A percentile compares a stretch with the other conserved stretches of the same genome.
These are phyloP conservation scores for Octomys mimax DNA, from an alignment of 2,797 vertebrate genomes.

Conservation along the genomic window DNA sequence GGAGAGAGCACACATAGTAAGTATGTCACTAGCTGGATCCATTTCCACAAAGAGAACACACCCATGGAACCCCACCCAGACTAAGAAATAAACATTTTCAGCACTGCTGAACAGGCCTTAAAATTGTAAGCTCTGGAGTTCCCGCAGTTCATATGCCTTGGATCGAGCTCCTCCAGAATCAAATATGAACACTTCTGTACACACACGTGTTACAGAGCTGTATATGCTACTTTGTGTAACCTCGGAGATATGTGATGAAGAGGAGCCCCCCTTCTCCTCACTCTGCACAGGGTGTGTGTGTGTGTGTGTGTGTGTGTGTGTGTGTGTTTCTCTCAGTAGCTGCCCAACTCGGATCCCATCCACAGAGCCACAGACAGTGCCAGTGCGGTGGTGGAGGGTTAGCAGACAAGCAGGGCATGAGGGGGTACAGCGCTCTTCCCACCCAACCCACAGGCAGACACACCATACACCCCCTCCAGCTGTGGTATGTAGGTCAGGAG, in stretches of 20 bases:
- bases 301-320: neutral
- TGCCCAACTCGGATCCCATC: slow-evolving; percentile 27
- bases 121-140: neutral
- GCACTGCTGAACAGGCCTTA: neutral
- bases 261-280: neutral
- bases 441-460: neutral
- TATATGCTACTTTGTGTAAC: neutral
- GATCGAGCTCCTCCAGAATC: neutral
- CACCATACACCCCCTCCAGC: neutral
- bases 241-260: neutral
- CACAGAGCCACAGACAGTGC: neutral
- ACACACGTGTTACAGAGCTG: neutral
- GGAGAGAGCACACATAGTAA: neutral
- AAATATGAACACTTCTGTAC: neutral
- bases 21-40: neutral
- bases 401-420: neutral
- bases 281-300: neutral
- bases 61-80: slow-evolving; percentile 54
- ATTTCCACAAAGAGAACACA: slow-evolving; percentile 55
- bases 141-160: neutral
- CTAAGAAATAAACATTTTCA: slow-evolving; percentile 48
- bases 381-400: neutral
- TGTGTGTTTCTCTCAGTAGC: neutral
- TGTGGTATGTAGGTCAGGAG: neutral
- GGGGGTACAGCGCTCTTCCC: neutral